These are phyloP conservation scores for Patella depressa DNA, from an alignment of 2,888 invertebrate genomes.

Conservation along the genomic window DNA sequence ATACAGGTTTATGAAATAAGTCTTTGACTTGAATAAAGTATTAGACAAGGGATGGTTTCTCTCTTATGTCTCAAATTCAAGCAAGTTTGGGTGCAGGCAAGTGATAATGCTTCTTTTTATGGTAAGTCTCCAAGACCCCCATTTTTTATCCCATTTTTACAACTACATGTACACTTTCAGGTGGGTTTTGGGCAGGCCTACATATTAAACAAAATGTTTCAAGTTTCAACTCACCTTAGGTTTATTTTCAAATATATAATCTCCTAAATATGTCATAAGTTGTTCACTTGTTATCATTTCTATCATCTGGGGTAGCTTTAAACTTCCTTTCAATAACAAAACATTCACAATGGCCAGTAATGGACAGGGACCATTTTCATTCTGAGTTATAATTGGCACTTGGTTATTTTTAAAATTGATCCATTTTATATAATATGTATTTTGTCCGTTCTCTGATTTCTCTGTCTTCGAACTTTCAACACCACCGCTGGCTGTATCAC, in stretches of 20 bases:
- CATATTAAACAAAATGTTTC: too few species aligned
- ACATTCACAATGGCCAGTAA: conserved; percentile 75
- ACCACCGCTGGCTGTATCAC: conserved; percentile 10
- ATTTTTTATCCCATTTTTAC: too few species aligned
- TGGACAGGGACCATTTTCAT: conserved; percentile 77
- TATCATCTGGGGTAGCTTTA: conserved; percentile 69
- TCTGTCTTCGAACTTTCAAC: background rate
- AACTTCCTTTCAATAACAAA: conserved; percentile 72
- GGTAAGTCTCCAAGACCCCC: too few species aligned
- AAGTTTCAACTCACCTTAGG: conserved; percentile 69
- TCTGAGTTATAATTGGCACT: conserved; percentile 75
- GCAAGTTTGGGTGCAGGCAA: too few species aligned
- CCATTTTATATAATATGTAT: conserved; percentile 74
- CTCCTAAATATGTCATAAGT: conserved; percentile 73
- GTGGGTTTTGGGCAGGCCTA: too few species aligned
- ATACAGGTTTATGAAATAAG: too few species aligned
- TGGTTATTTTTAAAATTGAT: conserved; percentile 69
- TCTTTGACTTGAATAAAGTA: too few species aligned
- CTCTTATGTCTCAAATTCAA: too few species aligned
- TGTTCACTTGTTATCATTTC: conserved; percentile 73
- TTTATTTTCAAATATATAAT: conserved; percentile 72
- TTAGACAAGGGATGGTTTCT: too few species aligned
- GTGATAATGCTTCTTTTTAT: too few species aligned
- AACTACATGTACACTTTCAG: too few species aligned
- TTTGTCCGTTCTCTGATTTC: conserved; percentile 32